These are phyloP conservation scores for Pleuronectes platessa DNA, from an alignment of 2,113 vertebrate species.

Conservation along the genomic window DNA sequence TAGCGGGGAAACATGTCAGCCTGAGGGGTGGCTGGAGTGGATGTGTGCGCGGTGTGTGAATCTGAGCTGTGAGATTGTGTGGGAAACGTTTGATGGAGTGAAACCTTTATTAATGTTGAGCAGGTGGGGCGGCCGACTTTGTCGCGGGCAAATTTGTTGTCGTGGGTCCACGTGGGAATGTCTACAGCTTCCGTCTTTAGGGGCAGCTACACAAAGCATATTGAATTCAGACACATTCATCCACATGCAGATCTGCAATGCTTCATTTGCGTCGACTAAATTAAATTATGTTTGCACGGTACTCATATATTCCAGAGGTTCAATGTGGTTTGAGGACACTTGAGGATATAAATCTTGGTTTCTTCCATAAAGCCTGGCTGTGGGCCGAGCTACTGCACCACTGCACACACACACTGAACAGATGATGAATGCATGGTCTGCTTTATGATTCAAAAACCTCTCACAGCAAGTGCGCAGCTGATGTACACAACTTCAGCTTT, in stretches of 20 bases:
- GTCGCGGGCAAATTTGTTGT: slow-evolving; percentile 55
- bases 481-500: neutral
- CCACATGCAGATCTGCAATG: slow-evolving; percentile 35
- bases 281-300: slow-evolving; percentile 45
- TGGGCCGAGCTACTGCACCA: neutral
- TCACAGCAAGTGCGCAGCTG: neutral
- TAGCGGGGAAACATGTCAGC: slow-evolving; percentile 76
- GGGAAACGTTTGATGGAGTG: slow-evolving; percentile 72
- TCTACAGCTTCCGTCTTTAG: neutral
- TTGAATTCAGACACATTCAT: slow-evolving; percentile 26
- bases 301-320: slow-evolving; percentile 47
- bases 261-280: slow-evolving; percentile 44
- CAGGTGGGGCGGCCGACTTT: slow-evolving; percentile 64
- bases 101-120: slow-evolving; percentile 68
- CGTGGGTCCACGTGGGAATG: slow-evolving; percentile 7
- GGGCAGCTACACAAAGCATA: neutral
- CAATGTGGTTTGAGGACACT: slow-evolving; percentile 40
- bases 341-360: slow-evolving; percentile 29
- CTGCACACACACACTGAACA: slow-evolving; percentile 24
- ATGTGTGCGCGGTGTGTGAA: slow-evolving; percentile 62
- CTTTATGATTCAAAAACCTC: slow-evolving; percentile 13
- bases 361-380: slow-evolving; percentile 21
- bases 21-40: slow-evolving; percentile 62
- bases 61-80: slow-evolving; percentile 76
- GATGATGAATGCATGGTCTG: slow-evolving; percentile 29